Base-by-base conservation (phyloP, 1,140 invertebrate genomes). In the Drosophila obscura region DNA sequence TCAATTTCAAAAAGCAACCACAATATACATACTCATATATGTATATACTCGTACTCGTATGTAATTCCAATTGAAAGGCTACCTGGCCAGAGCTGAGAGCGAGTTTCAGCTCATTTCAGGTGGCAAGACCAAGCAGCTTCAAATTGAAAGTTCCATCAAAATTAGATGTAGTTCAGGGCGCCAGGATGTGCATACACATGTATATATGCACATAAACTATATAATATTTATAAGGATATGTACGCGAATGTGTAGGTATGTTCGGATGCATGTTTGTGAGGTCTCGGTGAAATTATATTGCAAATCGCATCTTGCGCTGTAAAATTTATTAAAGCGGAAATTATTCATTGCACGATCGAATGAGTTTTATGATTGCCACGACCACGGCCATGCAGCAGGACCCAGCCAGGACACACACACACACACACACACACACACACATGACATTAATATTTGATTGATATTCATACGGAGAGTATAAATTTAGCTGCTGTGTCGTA, bases 271-370 rank as follows among this genome's bases (percentile, higher is more conserved):
- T 50, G 16, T 49, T 55, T 58, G 15, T 61, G 45, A 8, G 74
- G 69, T 28, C 59, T 7, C 52, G 7, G 60, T 55, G 57, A 76
- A 83, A 83, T 79, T 63, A 77, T 31, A 79, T 71, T 78, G 82
- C 82, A 83, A 87, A 90, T 90, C 87, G 79, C 73, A 82, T 90
- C 67, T 90, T 83, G 61, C 79, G 79, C 63, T 87, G 88, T 90
- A 76, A 90, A 90, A 90, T 90, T 74, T 87, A 90, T 90, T 87
- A 76, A 88, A 87, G 82, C 88, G 87, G 87, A 90, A 90, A 90
- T 90, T 90, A 90, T 90, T 88, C 80, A 87, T 90, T 88, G 87
- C 88, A 90, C 87, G 83, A 87, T 87, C 83, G 88, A 90, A 69
- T 90, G 79, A 69, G 63, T 75, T 80, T 87, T 79, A 80, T 82